phyloP scores from a whole-genome alignment of 2,888 invertebrate species.

The Andrena flavipes region DNA sequence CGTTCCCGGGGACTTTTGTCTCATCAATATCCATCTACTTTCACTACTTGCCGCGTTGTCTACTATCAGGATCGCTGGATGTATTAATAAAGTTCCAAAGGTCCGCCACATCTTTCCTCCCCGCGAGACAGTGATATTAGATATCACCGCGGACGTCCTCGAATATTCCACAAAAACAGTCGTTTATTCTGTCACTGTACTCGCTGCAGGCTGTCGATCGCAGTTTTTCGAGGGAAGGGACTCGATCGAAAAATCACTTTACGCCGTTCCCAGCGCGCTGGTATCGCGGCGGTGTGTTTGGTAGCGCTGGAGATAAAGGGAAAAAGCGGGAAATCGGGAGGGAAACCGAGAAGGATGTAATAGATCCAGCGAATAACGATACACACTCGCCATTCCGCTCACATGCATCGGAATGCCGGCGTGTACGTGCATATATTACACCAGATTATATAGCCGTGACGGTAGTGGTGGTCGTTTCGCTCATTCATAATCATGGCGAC shows the following conservation, averaged over 20 bases:
- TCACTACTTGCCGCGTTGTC: slow-evolving; percentile 23
- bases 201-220: no score
- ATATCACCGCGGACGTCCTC: not conserved
- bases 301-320: not conserved
- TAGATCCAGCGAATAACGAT: slow-evolving; percentile 22
- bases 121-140: not conserved
- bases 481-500: slow-evolving; percentile 68
- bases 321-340: slow-evolving; percentile 8
- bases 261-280: not conserved
- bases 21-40: slow-evolving; percentile 32
- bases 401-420: slow-evolving; percentile 9
- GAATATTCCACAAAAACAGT: not conserved
- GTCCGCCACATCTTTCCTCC: not conserved
- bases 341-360: slow-evolving; percentile 8
- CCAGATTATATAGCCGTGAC: slow-evolving; percentile 29
- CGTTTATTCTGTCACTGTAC: no score
- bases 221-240: no score
- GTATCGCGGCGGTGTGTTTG: not conserved
- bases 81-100: slow-evolving; percentile 27
- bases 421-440: slow-evolving; percentile 15
- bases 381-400: slow-evolving; percentile 20
- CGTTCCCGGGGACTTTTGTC: not conserved
- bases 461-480: slow-evolving; percentile 50
- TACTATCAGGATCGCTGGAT: not conserved
- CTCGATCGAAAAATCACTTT: no score